These are phyloP conservation scores for Podarcis muralis DNA, from an alignment of 2,113 vertebrate species.

Conservation along the genomic window DNA sequence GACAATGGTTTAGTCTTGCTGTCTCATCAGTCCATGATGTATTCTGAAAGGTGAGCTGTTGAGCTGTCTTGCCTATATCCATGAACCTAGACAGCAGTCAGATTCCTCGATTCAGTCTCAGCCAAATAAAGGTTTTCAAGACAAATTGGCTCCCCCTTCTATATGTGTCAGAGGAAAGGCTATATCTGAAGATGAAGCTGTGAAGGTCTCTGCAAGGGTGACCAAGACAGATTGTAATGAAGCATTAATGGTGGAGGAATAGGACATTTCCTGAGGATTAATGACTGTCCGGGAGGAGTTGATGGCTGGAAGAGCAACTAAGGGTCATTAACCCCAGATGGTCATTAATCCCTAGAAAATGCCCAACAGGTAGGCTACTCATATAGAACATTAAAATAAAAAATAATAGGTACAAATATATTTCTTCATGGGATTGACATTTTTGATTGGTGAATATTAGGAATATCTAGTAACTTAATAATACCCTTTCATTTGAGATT, in stretches of 20 bases:
- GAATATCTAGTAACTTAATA: neutral
- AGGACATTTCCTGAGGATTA: slow-evolving; percentile 23
- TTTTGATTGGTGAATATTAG: neutral
- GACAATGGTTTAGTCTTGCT: neutral
- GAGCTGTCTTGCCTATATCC: neutral
- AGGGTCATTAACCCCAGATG: slow-evolving; percentile 27
- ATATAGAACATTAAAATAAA: neutral
- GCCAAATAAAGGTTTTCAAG: neutral
- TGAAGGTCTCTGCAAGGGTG: slow-evolving; percentile 28
- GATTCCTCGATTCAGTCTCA: neutral
- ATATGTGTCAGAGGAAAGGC: neutral
- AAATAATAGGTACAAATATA: neutral
- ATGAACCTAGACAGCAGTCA: neutral
- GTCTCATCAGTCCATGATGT: neutral
- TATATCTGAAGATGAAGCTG: neutral
- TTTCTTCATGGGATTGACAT: neutral
- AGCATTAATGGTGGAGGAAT: slow-evolving; percentile 12
- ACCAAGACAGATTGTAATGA: slow-evolving; percentile 22
- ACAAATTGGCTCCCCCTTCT: neutral
- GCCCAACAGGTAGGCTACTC: neutral
- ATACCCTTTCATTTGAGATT: neutral
- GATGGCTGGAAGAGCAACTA: slow-evolving; percentile 10
- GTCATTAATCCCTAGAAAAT: slow-evolving; percentile 20
- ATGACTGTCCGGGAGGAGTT: slow-evolving; percentile 14
- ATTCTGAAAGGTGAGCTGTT: neutral